phyloP scores from a whole-genome alignment of 2,113 vertebrate genomes.

The Zeus faber region DNA sequence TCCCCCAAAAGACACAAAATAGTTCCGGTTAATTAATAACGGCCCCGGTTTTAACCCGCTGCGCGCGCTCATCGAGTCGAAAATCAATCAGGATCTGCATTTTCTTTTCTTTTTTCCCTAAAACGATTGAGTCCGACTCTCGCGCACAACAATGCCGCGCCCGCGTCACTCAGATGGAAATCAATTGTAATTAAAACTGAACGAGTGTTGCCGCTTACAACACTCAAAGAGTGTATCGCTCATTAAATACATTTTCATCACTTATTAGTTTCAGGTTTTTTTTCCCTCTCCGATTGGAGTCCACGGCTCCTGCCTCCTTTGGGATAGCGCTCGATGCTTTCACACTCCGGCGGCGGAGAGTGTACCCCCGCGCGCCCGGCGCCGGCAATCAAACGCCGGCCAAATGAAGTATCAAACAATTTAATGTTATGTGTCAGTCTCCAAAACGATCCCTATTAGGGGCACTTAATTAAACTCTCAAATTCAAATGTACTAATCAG shows the following conservation, averaged over 20 bases:
- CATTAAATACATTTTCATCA: slow-evolving; percentile 85
- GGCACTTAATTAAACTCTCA: slow-evolving; percentile 89
- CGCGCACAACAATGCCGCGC: slow-evolving; percentile 67
- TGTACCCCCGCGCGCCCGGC: no score
- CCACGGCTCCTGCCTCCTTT: slow-evolving; percentile 71
- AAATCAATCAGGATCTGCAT: slow-evolving; percentile 62
- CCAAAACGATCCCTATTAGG: slow-evolving; percentile 82
- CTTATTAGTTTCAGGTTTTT: slow-evolving; percentile 82
- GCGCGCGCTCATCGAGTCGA: slow-evolving; percentile 34
- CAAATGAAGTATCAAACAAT: slow-evolving; percentile 86
- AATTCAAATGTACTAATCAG: slow-evolving; percentile 77
- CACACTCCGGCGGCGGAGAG: slow-evolving; percentile 67
- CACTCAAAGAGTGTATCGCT: slow-evolving; percentile 75
- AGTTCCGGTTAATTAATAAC: slow-evolving; percentile 59
- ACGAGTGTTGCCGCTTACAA: slow-evolving; percentile 83
- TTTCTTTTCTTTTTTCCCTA: slow-evolving; percentile 34
- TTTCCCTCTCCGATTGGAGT: slow-evolving; percentile 62
- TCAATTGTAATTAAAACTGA: slow-evolving; percentile 92
- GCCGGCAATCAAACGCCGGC: slow-evolving; percentile 79
- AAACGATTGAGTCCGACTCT: slow-evolving; percentile 55
- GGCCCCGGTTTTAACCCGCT: slow-evolving; percentile 48
- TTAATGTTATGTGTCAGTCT: slow-evolving; percentile 84
- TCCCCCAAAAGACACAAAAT: slow-evolving; percentile 51
- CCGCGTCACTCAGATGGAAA: slow-evolving; percentile 83
- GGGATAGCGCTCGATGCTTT: slow-evolving; percentile 73